phyloP scores from a whole-genome alignment of 2,888 invertebrate genomes.

The Phania funesta region DNA sequence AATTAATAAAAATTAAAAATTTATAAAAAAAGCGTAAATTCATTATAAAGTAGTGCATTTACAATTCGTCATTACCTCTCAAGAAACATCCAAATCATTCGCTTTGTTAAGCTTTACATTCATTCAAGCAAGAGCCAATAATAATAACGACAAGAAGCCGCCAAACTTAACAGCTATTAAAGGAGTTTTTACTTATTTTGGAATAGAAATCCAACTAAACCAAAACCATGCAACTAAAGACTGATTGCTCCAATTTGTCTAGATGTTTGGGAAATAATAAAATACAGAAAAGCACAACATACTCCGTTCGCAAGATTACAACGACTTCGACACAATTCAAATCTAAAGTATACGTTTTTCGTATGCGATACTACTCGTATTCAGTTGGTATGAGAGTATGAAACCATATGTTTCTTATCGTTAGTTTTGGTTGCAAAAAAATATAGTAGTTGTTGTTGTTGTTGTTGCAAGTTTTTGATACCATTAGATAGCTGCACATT shows the following conservation, averaged over 20 bases:
- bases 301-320: conserved; percentile 39
- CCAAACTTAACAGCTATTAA: conserved; percentile 67
- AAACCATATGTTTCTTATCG: conserved; percentile 64
- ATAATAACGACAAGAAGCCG: conserved; percentile 66
- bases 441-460: background rate
- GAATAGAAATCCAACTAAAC: conserved; percentile 15
- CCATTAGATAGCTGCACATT: conserved; percentile 55
- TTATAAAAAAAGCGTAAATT: background rate
- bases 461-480: conserved; percentile 54
- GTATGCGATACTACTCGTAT: background rate
- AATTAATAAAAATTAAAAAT: too few species aligned
- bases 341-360: conserved; percentile 40
- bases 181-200: conserved; percentile 60
- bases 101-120: background rate
- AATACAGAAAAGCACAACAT: conserved; percentile 19
- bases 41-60: background rate
- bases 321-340: conserved; percentile 48
- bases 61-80: background rate
- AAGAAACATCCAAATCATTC: conserved; percentile 8
- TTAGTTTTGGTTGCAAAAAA: conserved; percentile 18
- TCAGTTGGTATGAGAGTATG: background rate
- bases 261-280: conserved; percentile 50
- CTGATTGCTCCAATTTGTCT: conserved; percentile 77
- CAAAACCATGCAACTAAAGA: conserved; percentile 64
- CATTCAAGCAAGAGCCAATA: conserved; percentile 36